Evolutionary conservation across 2,888 invertebrate genomes (phyloP).

Genomic region (Microctonus aethiopoides): DNA sequence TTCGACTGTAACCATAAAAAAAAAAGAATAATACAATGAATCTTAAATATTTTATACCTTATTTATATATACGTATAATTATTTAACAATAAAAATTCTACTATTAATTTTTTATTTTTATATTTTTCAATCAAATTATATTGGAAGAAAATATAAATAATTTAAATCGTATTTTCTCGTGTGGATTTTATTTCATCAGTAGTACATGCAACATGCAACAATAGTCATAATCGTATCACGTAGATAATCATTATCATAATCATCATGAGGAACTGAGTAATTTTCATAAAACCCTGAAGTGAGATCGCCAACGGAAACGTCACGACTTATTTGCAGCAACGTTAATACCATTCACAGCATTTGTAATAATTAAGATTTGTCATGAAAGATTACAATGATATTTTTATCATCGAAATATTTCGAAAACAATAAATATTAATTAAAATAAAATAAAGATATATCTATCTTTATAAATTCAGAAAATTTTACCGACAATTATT

Average conservation of each 20-base stretch:
- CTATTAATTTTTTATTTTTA: no score
- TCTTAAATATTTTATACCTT: no score
- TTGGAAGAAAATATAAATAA: no score
- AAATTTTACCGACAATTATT: no score
- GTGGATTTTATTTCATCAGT: neutral
- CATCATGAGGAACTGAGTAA: slow-evolving; percentile 25
- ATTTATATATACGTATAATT: no score
- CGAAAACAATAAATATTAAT: neutral
- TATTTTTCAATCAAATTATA: no score
- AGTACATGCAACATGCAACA: neutral
- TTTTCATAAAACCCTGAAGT: slow-evolving; percentile 20
- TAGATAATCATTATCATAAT: neutral
- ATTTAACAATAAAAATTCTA: no score
- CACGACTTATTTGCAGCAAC: slow-evolving; percentile 4
- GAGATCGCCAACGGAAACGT: slow-evolving; percentile 13
- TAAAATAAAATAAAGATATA: neutral
- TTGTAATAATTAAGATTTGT: slow-evolving; percentile 16
- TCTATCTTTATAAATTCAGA: no score
- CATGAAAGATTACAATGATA: neutral
- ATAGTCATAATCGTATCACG: neutral
- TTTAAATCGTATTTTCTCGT: neutral
- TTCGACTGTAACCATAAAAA: no score
- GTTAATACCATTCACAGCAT: neutral
- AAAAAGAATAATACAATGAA: no score
- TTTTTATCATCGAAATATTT: neutral